phyloP scores from a whole-genome alignment of 2,113 vertebrate genomes.

The Circaetus cinerascens region DNA sequence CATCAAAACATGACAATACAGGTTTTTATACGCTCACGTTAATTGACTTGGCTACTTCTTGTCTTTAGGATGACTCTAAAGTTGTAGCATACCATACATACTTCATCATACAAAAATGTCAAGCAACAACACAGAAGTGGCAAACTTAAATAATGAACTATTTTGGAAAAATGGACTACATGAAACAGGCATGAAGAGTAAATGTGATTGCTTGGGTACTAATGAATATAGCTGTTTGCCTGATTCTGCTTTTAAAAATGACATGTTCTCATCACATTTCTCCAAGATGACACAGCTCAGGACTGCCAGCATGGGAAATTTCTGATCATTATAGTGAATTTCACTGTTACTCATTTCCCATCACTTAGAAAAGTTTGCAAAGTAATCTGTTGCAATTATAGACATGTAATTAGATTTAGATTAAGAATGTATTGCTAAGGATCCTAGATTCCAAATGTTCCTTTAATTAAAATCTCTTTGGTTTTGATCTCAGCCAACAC shows the following conservation, averaged over 20 bases:
- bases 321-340: not conserved
- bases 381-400: not conserved
- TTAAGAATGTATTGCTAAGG: not conserved
- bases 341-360: not conserved
- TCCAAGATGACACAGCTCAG: not conserved
- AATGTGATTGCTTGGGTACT: not conserved
- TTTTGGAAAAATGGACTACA: not conserved
- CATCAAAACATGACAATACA: not conserved
- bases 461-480: not conserved
- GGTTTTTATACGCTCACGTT: not conserved
- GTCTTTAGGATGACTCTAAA: not conserved
- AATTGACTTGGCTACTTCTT: not conserved
- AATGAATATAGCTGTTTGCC: not conserved
- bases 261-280: fast-evolving
- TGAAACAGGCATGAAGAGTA: not conserved
- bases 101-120: not conserved
- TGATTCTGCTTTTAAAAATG: not conserved
- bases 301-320: not conserved
- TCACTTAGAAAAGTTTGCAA: not conserved
- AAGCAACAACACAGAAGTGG: not conserved
- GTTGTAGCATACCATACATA: not conserved
- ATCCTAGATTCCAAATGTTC: not conserved
- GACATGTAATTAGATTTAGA: not conserved
- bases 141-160: not conserved
- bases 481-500: not conserved